phyloP scores from a whole-genome alignment of 2,888 invertebrate species.

The Hydroisotoma schaefferi region DNA sequence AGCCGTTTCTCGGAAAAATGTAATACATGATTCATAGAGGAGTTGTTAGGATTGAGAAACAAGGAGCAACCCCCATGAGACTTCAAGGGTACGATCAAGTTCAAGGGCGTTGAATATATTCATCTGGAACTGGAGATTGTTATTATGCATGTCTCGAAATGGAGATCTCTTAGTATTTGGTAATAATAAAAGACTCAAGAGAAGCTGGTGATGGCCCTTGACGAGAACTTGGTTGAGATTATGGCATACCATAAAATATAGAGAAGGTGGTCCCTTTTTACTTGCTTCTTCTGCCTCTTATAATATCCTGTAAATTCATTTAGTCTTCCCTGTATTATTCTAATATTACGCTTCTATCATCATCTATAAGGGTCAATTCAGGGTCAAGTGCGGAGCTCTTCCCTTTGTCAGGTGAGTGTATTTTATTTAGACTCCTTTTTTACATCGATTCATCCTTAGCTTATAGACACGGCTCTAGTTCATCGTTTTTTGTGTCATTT shows the following conservation, averaged over 20 bases:
- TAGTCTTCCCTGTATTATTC: neutral
- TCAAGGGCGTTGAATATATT: constrained; percentile 4
- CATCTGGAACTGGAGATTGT: neutral
- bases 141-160: too few species aligned
- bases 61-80: neutral
- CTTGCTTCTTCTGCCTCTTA: too few species aligned
- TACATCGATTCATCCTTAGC: neutral
- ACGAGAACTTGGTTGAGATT: neutral
- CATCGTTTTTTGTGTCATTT: constrained; percentile 3
- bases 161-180: too few species aligned
- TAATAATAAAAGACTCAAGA: neutral
- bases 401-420: too few species aligned
- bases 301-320: too few species aligned
- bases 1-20: too few species aligned
- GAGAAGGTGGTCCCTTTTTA: constrained; percentile 5
- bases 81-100: constrained; percentile 2
- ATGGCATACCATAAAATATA: constrained; percentile 7
- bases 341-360: neutral
- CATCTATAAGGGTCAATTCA: constrained; percentile 1
- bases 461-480: too few species aligned
- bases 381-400: constrained; percentile 1
- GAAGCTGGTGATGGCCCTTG: constrained; percentile 2
- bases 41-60: neutral
- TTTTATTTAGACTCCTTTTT: neutral
- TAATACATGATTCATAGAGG: neutral